A percentile compares a stretch with the other conserved stretches of the same genome.
Evolutionary conservation across 1,140 invertebrate genomes (phyloP).

Genomic region (Drosophila guanche): DNA sequence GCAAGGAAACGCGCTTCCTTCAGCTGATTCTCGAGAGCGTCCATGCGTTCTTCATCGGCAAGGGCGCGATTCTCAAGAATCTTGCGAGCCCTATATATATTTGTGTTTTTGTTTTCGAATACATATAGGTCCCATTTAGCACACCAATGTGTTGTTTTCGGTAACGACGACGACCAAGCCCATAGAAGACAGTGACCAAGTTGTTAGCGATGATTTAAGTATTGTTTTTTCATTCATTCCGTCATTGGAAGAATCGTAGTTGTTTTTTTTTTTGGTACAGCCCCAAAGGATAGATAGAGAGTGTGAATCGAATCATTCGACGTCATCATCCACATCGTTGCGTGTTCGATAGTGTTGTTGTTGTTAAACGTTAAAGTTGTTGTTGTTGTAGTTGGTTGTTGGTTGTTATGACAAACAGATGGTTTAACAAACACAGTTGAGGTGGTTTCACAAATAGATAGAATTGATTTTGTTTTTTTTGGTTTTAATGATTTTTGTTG

Average conservation of each 20-base stretch:
- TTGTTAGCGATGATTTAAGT: constrained; percentile 77
- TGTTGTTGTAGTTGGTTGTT: constrained; percentile 52
- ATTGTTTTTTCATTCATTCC: constrained; percentile 13
- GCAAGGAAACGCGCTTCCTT: constrained; percentile 99
- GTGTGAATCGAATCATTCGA: constrained; percentile 67
- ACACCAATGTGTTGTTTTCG: constrained; percentile 17
- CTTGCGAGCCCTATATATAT: constrained; percentile 95
- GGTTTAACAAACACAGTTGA: constrained; percentile 44
- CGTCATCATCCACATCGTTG: constrained; percentile 76
- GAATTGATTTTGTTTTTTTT: constrained; percentile 30
- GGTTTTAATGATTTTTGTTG: constrained; percentile 20
- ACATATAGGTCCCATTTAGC: constrained; percentile 18
- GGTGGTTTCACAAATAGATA: constrained; percentile 30
- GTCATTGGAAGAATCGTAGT: constrained; percentile 35
- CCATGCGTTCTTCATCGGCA: constrained; percentile 99
- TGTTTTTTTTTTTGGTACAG: constrained; percentile 53
- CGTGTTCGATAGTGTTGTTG: constrained; percentile 48
- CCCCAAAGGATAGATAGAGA: constrained; percentile 45
- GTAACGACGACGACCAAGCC: constrained; percentile 59
- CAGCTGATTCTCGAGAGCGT: constrained; percentile 98
- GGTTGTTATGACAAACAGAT: constrained; percentile 71
- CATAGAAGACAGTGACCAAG: constrained; percentile 83
- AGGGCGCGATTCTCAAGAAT: constrained; percentile 99
- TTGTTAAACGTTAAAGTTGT: constrained; percentile 29
- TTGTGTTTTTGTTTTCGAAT: constrained; percentile 26